Conservation (phyloP, 2,797 vertebrate species). For the Premnoplex brunnescens region DNA sequence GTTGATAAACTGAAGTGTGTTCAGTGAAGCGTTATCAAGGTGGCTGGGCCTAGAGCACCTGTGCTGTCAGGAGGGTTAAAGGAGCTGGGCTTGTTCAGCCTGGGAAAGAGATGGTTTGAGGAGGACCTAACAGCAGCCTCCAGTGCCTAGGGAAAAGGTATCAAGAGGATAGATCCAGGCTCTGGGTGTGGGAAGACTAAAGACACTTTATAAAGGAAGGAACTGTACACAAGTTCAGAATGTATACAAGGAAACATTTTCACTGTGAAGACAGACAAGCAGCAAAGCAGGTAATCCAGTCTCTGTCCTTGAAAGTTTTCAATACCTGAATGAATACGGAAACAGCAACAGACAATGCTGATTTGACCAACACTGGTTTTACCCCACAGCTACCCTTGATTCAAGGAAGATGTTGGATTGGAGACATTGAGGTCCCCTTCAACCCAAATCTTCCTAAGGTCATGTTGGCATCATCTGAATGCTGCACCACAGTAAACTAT, state of each 20-base stretch:
- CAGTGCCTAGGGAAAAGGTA: not conserved
- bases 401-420: not conserved
- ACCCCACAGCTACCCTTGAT: not conserved
- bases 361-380: not conserved
- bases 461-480: not conserved
- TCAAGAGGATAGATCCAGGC: not conserved
- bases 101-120: not conserved
- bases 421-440: not conserved
- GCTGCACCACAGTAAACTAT: not conserved
- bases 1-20: accelerated
- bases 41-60: accelerated
- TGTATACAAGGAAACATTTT: not conserved
- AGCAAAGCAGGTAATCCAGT: not conserved
- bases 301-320: not conserved
- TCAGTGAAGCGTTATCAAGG: not conserved
- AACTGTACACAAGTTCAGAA: not conserved
- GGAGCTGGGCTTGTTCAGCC: not conserved
- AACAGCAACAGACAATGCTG: not conserved
- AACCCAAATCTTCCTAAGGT: not conserved
- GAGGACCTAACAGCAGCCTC: not conserved
- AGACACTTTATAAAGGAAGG: not conserved
- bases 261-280: not conserved
- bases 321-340: not conserved
- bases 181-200: not conserved
- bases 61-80: not conserved